Evolutionary conservation across 2,113 vertebrate species (phyloP), one percentile per base, ranked within the genome.

Genomic region (Engraulis encrasicolus): DNA sequence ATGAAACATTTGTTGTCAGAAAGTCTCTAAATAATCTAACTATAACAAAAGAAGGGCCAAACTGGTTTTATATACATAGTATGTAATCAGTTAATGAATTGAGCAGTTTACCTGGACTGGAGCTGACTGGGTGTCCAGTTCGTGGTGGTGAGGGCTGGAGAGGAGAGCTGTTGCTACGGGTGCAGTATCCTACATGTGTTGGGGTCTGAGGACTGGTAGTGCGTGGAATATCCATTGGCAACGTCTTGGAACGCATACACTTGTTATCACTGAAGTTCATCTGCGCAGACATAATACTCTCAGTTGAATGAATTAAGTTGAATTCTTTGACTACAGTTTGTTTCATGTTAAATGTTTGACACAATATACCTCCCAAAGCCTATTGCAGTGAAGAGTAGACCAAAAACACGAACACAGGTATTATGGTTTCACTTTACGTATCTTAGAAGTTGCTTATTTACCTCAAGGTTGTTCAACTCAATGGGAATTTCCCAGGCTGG

Each of bases 391-490:
- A 36, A 15, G 66, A 36, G 66, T 15, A 74, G 58, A 66, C n/a
- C n/a, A n/a, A n/a, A n/a, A n/a, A n/a, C n/a, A n/a, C n/a, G 23
- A 66, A 31, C 7, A 31, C 2, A 31, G 14, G n/a, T 27, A 23
- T 27, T 4, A 31, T 27, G 9, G 27, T 71, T 34, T 71, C 61
- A 34, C 27, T 71, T 3, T 15, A 71, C 27, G 34, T 15, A 17
- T 45, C 11, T 27, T 15, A 74, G 66, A 27, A 74, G 66, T 74
- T 34, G 31, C 31, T 0, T 48, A 48, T 90, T 90, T 82, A 94
- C 94, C 90, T 93, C 82, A 71, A 93, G 87, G 83, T 95, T 95
- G 87, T 85, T 20, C 0, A 80, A 81, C 27, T 89, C 88, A 0
- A 61, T 85, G 79, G 91, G 92, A 82, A 94, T 0, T 0, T 77